Percentiles rank a stretch among this genome's conserved stretches.
These are phyloP conservation scores for Caenorhabditis drosophilae DNA, from an alignment of 2,888 invertebrate species.

Conservation along the genomic window DNA sequence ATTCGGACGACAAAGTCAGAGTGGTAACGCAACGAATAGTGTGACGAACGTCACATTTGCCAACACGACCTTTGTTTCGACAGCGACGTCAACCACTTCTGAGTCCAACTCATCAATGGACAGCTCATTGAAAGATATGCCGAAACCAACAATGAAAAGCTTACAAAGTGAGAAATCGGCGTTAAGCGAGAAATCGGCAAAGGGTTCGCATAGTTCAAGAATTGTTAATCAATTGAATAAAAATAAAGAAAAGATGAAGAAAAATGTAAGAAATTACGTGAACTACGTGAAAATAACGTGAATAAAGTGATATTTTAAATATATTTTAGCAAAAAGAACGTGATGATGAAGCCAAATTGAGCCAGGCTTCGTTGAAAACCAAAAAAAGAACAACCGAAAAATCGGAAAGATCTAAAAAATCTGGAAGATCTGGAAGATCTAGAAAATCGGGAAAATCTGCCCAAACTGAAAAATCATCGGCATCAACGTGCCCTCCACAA, in stretches of 20 bases:
- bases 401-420: background rate
- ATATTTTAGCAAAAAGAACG: no score
- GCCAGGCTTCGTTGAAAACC: no score
- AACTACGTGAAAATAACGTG: no score
- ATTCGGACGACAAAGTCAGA: constrained; percentile 19
- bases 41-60: constrained; percentile 18
- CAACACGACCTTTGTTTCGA: constrained; percentile 7
- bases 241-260: background rate
- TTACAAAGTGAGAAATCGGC: background rate
- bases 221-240: background rate
- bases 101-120: constrained; percentile 4
- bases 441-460: constrained; percentile 3
- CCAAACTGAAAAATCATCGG: no score
- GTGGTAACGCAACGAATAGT: constrained; percentile 4
- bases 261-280: constrained; percentile 2
- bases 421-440: constrained; percentile 6
- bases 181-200: background rate
- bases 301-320: no score
- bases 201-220: background rate
- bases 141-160: constrained; percentile 5
- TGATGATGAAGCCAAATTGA: no score
- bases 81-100: constrained; percentile 9
- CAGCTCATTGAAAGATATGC: constrained; percentile 3
- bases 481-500: no score
- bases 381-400: no score